Evolutionary conservation across 2,797 vertebrate genomes (phyloP).

Genomic region (Ambastaia sidthimunki): DNA sequence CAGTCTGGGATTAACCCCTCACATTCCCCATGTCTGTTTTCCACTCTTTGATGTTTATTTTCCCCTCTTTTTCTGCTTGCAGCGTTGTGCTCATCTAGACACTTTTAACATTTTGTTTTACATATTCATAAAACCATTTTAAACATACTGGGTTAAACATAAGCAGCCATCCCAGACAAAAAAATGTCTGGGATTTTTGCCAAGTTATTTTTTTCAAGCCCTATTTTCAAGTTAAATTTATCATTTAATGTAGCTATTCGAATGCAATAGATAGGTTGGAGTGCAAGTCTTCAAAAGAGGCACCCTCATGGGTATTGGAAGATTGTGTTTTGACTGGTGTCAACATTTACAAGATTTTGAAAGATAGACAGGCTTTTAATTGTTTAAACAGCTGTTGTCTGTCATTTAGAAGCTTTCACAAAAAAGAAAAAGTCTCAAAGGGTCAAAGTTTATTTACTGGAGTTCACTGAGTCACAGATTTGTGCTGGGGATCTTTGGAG

Average conservation of each 20-base stretch:
- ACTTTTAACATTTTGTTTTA: constrained; percentile 9
- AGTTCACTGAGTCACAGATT: constrained; percentile 65
- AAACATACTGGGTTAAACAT: constrained; percentile 26
- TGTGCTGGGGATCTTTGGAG: constrained; percentile 55
- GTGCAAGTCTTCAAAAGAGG: constrained; percentile 1
- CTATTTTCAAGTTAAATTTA: constrained; percentile 33
- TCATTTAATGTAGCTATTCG: constrained; percentile 25
- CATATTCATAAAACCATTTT: constrained; percentile 7
- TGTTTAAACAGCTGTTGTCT: constrained; percentile 79
- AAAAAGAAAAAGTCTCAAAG: constrained; percentile 65
- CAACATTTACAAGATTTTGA: constrained; percentile 43
- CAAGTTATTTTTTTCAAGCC: constrained; percentile 14
- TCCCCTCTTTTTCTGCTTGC: background rate
- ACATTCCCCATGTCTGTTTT: constrained; percentile 55
- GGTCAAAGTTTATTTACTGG: constrained; percentile 57
- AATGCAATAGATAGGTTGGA: background rate
- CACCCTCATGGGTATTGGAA: background rate
- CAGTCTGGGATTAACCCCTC: constrained; percentile 84
- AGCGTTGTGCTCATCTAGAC: background rate
- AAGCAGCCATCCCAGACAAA: constrained; percentile 21
- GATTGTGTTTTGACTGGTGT: constrained; percentile 7
- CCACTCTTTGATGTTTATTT: constrained; percentile 48
- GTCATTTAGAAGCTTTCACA: constrained; percentile 56
- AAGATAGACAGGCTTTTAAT: constrained; percentile 53
- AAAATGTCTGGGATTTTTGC: constrained; percentile 28